Percentiles rank a stretch among this genome's conserved stretches.
phyloP scores from a whole-genome alignment of 2,113 vertebrate genomes.

The Oxygymnocypris stewartii region DNA sequence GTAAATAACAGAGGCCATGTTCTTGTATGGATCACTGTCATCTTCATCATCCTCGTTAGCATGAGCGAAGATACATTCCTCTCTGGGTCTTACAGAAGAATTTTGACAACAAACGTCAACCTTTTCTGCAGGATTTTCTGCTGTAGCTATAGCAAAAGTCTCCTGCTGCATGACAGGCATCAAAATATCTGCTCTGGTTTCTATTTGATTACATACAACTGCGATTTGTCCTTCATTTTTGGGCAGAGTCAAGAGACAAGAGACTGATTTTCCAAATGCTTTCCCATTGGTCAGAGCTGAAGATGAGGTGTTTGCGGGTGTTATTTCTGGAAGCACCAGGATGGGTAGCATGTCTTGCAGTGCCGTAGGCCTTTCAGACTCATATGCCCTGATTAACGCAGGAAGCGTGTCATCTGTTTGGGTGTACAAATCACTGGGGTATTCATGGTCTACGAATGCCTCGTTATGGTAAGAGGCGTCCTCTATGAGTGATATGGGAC shows the following conservation, averaged over 20 bases:
- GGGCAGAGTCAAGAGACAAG: conserved; percentile 1
- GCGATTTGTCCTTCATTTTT: not conserved
- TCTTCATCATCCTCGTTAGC: not conserved
- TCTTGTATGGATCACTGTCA: conserved; percentile 36
- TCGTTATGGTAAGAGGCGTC: conserved; percentile 55
- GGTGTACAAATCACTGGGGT: conserved; percentile 59
- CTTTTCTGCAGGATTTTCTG: not conserved
- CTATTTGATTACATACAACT: not conserved
- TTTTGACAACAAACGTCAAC: conserved; percentile 1
- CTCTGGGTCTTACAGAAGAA: not conserved
- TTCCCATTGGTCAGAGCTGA: conserved; percentile 35
- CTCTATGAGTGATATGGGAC: conserved; percentile 40
- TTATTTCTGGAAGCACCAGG: conserved; percentile 35
- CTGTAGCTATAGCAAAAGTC: not conserved
- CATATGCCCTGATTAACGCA: not conserved
- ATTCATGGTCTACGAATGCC: conserved; percentile 45
- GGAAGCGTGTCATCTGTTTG: conserved; percentile 54
- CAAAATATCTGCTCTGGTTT: not conserved
- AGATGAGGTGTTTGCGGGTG: not conserved
- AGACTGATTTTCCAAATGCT: not conserved
- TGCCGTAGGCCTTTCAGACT: not conserved
- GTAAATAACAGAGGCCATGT: conserved; percentile 33
- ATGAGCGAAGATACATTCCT: not conserved
- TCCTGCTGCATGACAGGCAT: not conserved
- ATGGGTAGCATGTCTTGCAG: conserved; percentile 20